Evolutionary conservation across 2,888 invertebrate genomes (phyloP), one percentile per base, ranked within the genome.

Genomic region (Standfussiana lucernea): DNA sequence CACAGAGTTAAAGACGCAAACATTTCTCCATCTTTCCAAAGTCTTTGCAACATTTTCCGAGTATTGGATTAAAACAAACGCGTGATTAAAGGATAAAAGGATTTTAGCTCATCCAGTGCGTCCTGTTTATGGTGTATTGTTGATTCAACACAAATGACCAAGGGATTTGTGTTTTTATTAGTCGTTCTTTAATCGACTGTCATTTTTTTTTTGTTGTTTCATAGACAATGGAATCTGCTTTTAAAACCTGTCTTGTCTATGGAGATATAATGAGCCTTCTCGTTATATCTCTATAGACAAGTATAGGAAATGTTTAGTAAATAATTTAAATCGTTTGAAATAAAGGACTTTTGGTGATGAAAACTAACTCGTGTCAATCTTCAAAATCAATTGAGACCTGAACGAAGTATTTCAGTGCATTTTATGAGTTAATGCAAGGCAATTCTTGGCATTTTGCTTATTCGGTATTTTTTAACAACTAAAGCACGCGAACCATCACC

Each of bases 41-140:
- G 67, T n/a, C 45, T 71, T 42, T 37, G 71, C 37, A 70, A 6
- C 56, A 73, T 67, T 70, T 86, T 83, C 87, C 85, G 67, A 82
- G 86, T 78, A 86, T 59, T 72, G 74, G 45, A 74, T 73, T 77
- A 50, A 70, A 72, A 72, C 70, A 72, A 73, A 62, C 65, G 66
- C 47, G 68, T 68, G 79, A 83, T 80, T 83, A 73, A 77, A 83
- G 85, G 79, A 83, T 80, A 80, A 73, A 77, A 83, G 85, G 80
- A 79, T 76, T 79, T 74, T 64, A 71, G 40, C 32, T 59, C 77
- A 66, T 75, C 77, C 71, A 69, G 64, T 24, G 56, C 72, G 35
- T 86, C 83, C 80, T 83, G 86, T 86, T 85, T 83, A 78, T 56
- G 28, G 50, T 28, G 53, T 47, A 74, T 66, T 77, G 70, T 75